phyloP scores from a whole-genome alignment of 2,113 vertebrate genomes.

The Formicarius rufipectus region DNA sequence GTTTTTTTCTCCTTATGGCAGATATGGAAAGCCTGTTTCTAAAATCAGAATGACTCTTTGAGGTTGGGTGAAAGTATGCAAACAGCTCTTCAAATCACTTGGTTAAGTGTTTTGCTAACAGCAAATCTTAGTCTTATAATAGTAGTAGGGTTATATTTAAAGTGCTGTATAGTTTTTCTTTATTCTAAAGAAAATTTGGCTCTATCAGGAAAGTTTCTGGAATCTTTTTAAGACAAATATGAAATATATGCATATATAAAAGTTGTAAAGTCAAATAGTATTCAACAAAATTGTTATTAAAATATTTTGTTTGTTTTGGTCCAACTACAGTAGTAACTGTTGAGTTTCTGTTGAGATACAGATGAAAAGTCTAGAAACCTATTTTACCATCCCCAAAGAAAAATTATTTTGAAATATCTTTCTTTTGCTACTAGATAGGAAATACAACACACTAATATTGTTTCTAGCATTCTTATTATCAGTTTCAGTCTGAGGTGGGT shows the following conservation, averaged over 20 bases:
- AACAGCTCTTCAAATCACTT: not conserved
- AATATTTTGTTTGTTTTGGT: not conserved
- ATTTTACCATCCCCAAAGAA: not conserved
- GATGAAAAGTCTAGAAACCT: not conserved
- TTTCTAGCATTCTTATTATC: not conserved
- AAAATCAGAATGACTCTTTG: accelerated
- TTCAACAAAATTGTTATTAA: not conserved
- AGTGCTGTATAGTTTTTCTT: not conserved
- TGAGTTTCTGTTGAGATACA: not conserved
- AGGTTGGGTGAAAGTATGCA: not conserved
- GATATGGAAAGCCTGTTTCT: not conserved
- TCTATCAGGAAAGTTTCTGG: not conserved
- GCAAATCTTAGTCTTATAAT: not conserved
- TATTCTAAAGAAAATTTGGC: not conserved
- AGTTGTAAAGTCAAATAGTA: not conserved
- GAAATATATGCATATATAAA: not conserved
- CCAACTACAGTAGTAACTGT: not conserved
- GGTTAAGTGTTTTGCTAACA: not conserved
- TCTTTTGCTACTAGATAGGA: not conserved
- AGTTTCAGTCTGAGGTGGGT: not conserved
- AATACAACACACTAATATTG: not conserved
- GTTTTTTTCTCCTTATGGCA: not conserved
- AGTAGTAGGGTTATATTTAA: not conserved
- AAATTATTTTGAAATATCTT: not conserved
- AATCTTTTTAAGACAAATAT: not conserved